phyloP scores from a whole-genome alignment of 23 tunicate genomes.

The Trididemnum miniatum region DNA sequence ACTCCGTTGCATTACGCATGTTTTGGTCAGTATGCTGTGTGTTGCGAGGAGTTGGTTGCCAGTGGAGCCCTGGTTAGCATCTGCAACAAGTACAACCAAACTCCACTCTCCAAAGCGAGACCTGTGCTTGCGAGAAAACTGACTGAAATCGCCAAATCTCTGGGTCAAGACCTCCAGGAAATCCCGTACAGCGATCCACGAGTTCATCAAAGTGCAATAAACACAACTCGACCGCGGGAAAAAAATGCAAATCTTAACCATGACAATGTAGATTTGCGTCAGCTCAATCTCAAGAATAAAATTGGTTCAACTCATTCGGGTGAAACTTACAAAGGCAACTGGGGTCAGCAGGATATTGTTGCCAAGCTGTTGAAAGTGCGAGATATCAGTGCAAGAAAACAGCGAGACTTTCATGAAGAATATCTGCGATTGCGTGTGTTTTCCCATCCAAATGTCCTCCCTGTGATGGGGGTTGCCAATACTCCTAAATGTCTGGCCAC shows the following conservation, averaged over 20 bases:
- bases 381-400: constrained; percentile 67
- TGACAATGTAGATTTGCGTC: constrained; percentile 81
- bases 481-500: constrained; percentile 82
- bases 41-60: constrained; percentile 80
- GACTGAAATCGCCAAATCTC: constrained; percentile 65
- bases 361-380: constrained; percentile 79
- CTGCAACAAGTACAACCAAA: constrained; percentile 91
- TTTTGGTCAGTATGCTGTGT: constrained; percentile 77
- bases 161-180: constrained; percentile 78
- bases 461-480: constrained; percentile 94
- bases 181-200: constrained; percentile 58
- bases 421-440: constrained; percentile 86
- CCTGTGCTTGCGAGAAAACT: constrained; percentile 76
- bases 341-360: constrained; percentile 95
- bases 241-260: constrained; percentile 72
- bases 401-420: constrained; percentile 92
- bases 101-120: constrained; percentile 84
- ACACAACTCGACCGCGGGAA: constrained; percentile 65
- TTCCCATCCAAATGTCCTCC: constrained; percentile 96
- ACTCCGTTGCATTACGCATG: constrained; percentile 97
- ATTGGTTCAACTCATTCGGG: constrained; percentile 83
- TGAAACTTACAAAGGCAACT: constrained; percentile 88
- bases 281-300: constrained; percentile 82
- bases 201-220: constrained; percentile 3
- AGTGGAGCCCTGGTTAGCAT: constrained; percentile 77